Evolutionary conservation across 2,797 vertebrate genomes (phyloP).

Genomic region (Galago senegalensis): DNA sequence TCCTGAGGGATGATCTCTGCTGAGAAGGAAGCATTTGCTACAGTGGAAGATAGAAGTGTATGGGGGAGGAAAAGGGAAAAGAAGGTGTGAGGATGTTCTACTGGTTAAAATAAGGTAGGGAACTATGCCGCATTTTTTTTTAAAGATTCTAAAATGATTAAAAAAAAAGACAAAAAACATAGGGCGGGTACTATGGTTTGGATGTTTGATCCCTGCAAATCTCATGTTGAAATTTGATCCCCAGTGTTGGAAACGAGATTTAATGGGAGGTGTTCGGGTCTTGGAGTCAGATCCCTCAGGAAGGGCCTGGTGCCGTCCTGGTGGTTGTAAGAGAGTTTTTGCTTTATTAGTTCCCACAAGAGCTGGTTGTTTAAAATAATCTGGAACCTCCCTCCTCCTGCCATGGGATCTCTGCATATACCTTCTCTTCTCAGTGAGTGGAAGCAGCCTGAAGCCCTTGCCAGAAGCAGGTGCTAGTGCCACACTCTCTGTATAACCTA

Average conservation of each 20-base stretch:
- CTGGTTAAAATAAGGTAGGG: not conserved
- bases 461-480: not conserved
- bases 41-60: not conserved
- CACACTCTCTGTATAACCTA: not conserved
- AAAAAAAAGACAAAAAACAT: not conserved
- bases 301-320: not conserved
- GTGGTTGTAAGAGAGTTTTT: not conserved
- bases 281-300: not conserved
- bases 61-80: not conserved
- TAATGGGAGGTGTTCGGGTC: not conserved
- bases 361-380: not conserved
- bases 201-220: not conserved
- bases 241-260: not conserved
- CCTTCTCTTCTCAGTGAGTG: not conserved
- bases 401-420: not conserved
- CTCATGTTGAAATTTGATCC: not conserved
- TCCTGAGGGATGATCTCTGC: not conserved
- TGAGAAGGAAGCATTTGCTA: not conserved
- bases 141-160: not conserved
- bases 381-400: not conserved
- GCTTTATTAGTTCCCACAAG: not conserved
- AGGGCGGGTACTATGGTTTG: not conserved
- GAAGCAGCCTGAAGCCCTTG: not conserved
- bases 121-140: not conserved
- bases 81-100: not conserved